phyloP scores from a whole-genome alignment of 1,140 invertebrate genomes.

The Sipha flava region DNA sequence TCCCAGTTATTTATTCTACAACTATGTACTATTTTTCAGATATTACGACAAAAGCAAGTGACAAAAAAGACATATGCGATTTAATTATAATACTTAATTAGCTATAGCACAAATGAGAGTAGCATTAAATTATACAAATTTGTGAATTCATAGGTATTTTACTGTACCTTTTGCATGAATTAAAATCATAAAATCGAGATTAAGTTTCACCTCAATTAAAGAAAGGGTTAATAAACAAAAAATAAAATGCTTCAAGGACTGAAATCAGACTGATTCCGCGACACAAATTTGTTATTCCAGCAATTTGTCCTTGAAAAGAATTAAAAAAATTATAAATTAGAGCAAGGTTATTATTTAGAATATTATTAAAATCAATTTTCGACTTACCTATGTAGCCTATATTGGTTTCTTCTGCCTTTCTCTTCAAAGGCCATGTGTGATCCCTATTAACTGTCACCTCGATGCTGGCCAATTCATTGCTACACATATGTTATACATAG shows the following conservation, averaged over 20 bases:
- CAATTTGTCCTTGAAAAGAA: background rate
- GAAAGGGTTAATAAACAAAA: background rate
- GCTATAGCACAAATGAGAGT: no score
- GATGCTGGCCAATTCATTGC: slow-evolving; percentile 6
- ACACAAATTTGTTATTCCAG: background rate
- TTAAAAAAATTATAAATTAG: background rate
- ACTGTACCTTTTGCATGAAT: no score
- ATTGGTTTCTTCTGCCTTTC: background rate
- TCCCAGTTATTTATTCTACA: no score
- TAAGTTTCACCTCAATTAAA: background rate
- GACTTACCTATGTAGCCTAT: background rate
- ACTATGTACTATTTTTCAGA: no score
- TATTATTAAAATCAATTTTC: background rate
- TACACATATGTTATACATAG: background rate
- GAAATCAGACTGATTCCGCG: background rate
- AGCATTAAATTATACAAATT: no score
- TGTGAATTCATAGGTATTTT: no score
- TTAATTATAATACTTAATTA: no score
- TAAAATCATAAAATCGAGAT: background rate
- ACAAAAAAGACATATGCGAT: no score
- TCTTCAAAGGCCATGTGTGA: background rate
- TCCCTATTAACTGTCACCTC: background rate
- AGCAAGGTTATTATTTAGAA: background rate
- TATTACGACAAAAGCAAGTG: no score
- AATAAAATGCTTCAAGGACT: background rate